Evolutionary conservation across 2,113 vertebrate genomes (phyloP), one percentile per base, ranked within the genome.

Genomic region (Microcebus tavaratra): DNA sequence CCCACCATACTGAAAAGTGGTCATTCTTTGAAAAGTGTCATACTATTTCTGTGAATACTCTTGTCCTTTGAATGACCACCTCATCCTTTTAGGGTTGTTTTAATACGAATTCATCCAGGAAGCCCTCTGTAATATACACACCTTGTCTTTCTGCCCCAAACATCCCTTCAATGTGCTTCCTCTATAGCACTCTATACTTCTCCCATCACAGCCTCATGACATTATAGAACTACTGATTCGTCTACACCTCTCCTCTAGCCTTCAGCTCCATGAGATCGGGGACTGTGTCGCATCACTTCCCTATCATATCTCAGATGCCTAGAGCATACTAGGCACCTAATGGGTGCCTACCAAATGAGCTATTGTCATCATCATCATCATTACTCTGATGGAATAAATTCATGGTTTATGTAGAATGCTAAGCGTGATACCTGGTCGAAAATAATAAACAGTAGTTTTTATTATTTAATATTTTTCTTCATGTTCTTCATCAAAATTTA

Each of bases 401-500:
- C n/a, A 13, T 65, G 7, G 11, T 50, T 95, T 80, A 45, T 12
- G 18, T 53, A 65, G 82, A 92, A 92, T 65, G 14, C 23, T 70
- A 81, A 87, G 21, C 42, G 31, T 39, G 10, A 6, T 78, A 10
- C 53, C n/a, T 67, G 18, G 18, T 31, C 65, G 50, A 57, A 15
- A 83, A 11, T 10, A 78, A 34, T 55, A 57, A 76, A 88, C 7
- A 48, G 29, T 31, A 53, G 27, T 78, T 92, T 67, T 73, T 80
- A 94, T 83, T 91, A 79, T 55, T 88, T 81, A 68, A 75, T 57
- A 86, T 34, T 36, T 1, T 94, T 84, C 6, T 42, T 73, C 53
- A 92, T 55, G 90, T 95, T 83, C 70, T 75, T 36, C 39, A 86
- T 76, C 65, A 88, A 87, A 89, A 70, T 84, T 82, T 90, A 70